These are phyloP conservation scores for Chamaetylas fuelleborni DNA, from an alignment of 2,113 vertebrate genomes.

Conservation along the genomic window DNA sequence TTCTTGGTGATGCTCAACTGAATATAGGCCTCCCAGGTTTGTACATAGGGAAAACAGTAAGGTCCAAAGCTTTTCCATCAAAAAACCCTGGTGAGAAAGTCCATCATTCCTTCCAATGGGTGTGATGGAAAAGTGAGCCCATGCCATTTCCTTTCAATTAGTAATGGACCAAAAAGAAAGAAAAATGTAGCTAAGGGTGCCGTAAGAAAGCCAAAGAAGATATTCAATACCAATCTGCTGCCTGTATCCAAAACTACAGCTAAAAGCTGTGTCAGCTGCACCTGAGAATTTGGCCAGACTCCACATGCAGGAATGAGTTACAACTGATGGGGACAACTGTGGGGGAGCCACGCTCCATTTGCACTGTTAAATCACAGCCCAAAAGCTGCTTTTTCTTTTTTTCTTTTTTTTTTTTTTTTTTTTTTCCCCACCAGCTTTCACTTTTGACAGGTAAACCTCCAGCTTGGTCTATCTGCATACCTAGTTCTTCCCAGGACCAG, in stretches of 20 bases:
- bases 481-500: not conserved
- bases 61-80: not conserved
- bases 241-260: not conserved
- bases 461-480: no score
- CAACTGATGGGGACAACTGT: fast-evolving
- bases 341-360: fast-evolving
- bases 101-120: not conserved
- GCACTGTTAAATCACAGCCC: not conserved
- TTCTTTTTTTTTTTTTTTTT: not conserved
- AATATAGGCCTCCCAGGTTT: not conserved
- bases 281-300: not conserved
- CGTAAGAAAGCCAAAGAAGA: not conserved
- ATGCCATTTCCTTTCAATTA: not conserved
- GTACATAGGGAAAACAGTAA: not conserved
- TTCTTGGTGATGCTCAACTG: not conserved
- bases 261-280: not conserved
- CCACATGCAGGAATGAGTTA: not conserved
- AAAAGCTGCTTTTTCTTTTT: not conserved
- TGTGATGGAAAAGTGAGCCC: not conserved
- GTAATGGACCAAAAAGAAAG: not conserved
- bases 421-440: not conserved
- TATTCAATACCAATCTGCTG: not conserved
- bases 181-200: not conserved
- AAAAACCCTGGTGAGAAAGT: not conserved
- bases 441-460: not conserved